Evolutionary conservation across 2,888 invertebrate species (phyloP).

Genomic region (Callosobruchus maculatus): DNA sequence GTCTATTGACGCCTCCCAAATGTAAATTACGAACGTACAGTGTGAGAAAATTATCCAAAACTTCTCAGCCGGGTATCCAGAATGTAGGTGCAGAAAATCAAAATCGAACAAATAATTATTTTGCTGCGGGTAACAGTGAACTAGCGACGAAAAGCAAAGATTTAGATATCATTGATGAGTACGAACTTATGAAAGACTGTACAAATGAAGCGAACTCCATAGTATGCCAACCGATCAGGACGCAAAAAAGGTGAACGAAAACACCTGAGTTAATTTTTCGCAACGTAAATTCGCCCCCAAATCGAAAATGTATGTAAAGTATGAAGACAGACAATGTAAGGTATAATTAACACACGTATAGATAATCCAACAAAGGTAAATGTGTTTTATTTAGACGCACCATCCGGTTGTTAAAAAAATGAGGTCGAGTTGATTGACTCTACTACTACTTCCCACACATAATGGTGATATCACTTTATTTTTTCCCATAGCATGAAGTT

Average conservation of each 20-base stretch:
- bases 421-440: too few species aligned
- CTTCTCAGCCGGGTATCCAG: not conserved
- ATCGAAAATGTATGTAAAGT: not conserved
- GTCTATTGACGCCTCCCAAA: not conserved
- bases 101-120: not conserved
- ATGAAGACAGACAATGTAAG: not conserved
- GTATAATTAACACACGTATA: not conserved
- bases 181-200: slow-evolving; percentile 27
- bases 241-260: not conserved
- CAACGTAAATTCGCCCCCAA: not conserved
- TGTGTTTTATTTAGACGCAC: too few species aligned
- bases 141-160: not conserved
- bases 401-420: too few species aligned
- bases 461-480: too few species aligned
- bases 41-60: not conserved
- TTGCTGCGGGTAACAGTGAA: not conserved
- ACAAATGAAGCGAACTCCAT: slow-evolving; percentile 18
- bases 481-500: too few species aligned
- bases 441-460: too few species aligned
- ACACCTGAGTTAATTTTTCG: too few species aligned
- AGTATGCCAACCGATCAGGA: slow-evolving; percentile 6
- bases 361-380: too few species aligned
- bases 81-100: not conserved
- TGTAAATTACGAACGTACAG: not conserved
- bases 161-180: slow-evolving; percentile 15